Base-by-base conservation (phyloP, 2,113 vertebrate genomes). In the Sylvietta virens region DNA sequence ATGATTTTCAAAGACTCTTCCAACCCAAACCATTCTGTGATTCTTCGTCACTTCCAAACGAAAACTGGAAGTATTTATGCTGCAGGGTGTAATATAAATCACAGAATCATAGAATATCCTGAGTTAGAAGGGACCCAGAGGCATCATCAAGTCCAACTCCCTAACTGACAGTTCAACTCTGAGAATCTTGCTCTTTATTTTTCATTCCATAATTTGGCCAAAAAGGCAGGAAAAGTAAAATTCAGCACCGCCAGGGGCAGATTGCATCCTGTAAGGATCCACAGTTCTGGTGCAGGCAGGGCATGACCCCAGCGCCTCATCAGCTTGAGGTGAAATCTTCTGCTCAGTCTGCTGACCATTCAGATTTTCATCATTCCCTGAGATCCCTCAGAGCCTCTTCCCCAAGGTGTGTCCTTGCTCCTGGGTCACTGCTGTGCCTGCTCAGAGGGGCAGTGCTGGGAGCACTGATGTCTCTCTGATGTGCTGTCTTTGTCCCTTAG, bases 211-310 rank as follows among this genome's bases (percentile, higher is more conserved):
- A 9, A 30, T 54, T 69, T 85, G 42, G 27, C 51, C 28, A n/a
- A 33, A 85, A 62, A 82, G 9, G 16, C 40, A 72, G 47, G 13
- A 84, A 76, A 89, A 67, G 15, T 8, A 62, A 70, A 56, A 60
- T 40, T 48, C 10, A 3, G 9, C 39, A 44, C 2, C 0, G 0
- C 28, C 27, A 37, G 28, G 31, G 20, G n/a, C 27, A 67, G 24
- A 26, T 8, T 76, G 26, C 7, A 12, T 56, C 20, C 15, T 85
- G 30, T 17, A 12, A 47, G 7, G 11, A 62, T 9, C 40, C 54
- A 76, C 40, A 54, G 4, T 15, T 57, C 60, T 53, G 42, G 42
- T 27, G 61, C 47, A 81, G n/a, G 53, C 33, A 90, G 22, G 18
- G 14, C 65, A 82, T 27, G n/a, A 58, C 28, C 15, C 6, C 31